These are phyloP conservation scores for Drosophila rubida DNA, from an alignment of 2,888 invertebrate genomes.

Conservation along the genomic window DNA sequence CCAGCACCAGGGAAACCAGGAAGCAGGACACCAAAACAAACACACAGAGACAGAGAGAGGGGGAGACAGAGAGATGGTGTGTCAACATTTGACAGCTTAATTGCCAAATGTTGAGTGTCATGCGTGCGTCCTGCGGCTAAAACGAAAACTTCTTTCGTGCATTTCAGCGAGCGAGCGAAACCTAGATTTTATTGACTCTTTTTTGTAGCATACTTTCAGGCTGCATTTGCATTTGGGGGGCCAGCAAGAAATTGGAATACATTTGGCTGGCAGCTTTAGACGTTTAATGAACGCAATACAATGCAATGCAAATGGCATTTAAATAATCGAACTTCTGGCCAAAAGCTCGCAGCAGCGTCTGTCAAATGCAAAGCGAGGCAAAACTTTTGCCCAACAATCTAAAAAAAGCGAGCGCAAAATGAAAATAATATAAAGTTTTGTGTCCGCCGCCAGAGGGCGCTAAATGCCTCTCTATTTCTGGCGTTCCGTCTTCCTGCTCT, in stretches of 20 bases:
- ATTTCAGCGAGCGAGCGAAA: no score
- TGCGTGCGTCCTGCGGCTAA: slow-evolving; percentile 42
- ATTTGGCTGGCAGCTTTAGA: slow-evolving; percentile 23
- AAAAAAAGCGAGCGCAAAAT: slow-evolving; percentile 18
- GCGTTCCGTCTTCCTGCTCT: not conserved
- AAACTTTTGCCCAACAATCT: slow-evolving; percentile 54
- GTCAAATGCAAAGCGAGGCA: slow-evolving; percentile 62
- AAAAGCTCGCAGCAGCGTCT: slow-evolving; percentile 40
- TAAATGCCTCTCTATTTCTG: slow-evolving; percentile 43
- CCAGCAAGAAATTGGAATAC: no score
- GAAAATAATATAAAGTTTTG: slow-evolving; percentile 55
- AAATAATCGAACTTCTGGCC: slow-evolving; percentile 48
- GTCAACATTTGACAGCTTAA: slow-evolving; percentile 63
- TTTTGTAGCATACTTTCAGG: slow-evolving; percentile 1
- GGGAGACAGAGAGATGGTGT: slow-evolving; percentile 1
- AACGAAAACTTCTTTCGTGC: slow-evolving; percentile 12
- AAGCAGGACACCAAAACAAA: not conserved
- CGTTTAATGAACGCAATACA: slow-evolving; percentile 20
- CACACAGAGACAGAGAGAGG: not conserved
- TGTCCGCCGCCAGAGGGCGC: slow-evolving; percentile 41
- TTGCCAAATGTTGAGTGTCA: slow-evolving; percentile 61
- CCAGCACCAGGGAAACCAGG: not conserved
- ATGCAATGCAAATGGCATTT: slow-evolving; percentile 45
- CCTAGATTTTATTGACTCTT: no score
- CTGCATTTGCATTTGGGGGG: not conserved